These are phyloP conservation scores for Psilopsiagon aymara DNA, from an alignment of 2,113 vertebrate species.

Conservation along the genomic window DNA sequence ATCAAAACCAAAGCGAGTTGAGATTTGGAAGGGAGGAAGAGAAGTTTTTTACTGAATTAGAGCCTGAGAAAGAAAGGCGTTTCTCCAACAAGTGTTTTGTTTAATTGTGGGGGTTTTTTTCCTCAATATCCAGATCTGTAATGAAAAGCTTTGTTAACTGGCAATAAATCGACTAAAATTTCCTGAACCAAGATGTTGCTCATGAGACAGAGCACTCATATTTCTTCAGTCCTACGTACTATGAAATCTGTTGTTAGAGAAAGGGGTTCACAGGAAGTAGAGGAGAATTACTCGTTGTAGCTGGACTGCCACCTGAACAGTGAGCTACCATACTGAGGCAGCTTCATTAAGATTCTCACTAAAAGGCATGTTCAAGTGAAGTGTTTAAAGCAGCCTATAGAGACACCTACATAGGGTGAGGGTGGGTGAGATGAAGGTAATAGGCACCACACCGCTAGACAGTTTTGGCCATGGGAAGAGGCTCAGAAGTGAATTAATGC, in stretches of 20 bases:
- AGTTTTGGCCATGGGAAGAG: not conserved
- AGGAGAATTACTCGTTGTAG: rapidly evolving
- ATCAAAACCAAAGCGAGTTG: not conserved
- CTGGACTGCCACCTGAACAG: not conserved
- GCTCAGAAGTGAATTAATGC: not conserved
- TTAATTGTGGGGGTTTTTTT: not conserved
- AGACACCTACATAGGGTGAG: not conserved
- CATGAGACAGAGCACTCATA: not conserved
- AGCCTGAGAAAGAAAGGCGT: not conserved
- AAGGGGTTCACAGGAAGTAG: not conserved
- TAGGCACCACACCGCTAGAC: not conserved
- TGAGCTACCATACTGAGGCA: not conserved
- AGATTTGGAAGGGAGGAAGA: not conserved
- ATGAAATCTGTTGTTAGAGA: not conserved
- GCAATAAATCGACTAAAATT: not conserved
- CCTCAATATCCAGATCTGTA: not conserved
- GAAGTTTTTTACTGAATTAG: not conserved
- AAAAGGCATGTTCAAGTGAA: not conserved
- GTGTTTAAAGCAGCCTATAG: not conserved
- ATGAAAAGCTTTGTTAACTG: not conserved
- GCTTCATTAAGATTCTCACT: not conserved
- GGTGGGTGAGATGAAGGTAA: not conserved
- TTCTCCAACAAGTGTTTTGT: not conserved
- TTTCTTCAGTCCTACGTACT: not conserved
- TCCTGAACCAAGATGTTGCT: not conserved